phyloP scores from a whole-genome alignment of 2,113 vertebrate species.

The Chaetorhynchus papuensis region DNA sequence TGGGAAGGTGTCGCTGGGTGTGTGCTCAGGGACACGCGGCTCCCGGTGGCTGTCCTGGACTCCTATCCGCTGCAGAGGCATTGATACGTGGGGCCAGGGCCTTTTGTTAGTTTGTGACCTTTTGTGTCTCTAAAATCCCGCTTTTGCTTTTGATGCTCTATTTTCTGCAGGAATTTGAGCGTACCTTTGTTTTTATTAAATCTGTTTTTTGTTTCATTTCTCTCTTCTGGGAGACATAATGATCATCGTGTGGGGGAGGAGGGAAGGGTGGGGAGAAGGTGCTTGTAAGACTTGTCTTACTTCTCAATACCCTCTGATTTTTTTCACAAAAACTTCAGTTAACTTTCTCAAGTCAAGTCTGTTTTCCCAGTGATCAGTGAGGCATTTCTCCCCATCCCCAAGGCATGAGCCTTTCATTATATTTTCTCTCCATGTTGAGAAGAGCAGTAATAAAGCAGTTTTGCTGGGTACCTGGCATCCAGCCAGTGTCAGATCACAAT shows the following conservation, averaged over 20 bases:
- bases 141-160: not conserved
- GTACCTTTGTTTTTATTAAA: not conserved
- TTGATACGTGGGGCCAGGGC: not conserved
- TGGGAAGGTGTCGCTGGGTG: not conserved
- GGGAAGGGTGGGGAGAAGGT: not conserved
- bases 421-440: not conserved
- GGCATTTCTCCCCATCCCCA: not conserved
- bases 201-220: not conserved
- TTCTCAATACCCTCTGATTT: not conserved
- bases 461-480: not conserved
- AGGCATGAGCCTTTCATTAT: not conserved
- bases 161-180: not conserved
- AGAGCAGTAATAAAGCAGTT: not conserved
- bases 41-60: not conserved
- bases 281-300: not conserved
- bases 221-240: not conserved
- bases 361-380: not conserved
- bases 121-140: not conserved
- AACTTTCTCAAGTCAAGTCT: not conserved
- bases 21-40: not conserved
- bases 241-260: not conserved
- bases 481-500: not conserved
- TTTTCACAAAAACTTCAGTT: no score
- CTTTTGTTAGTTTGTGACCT: not conserved
- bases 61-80: not conserved